phyloP scores from a whole-genome alignment of 1,140 invertebrate genomes.

The roundworm (Caenorhabditis elegans) region DNA sequence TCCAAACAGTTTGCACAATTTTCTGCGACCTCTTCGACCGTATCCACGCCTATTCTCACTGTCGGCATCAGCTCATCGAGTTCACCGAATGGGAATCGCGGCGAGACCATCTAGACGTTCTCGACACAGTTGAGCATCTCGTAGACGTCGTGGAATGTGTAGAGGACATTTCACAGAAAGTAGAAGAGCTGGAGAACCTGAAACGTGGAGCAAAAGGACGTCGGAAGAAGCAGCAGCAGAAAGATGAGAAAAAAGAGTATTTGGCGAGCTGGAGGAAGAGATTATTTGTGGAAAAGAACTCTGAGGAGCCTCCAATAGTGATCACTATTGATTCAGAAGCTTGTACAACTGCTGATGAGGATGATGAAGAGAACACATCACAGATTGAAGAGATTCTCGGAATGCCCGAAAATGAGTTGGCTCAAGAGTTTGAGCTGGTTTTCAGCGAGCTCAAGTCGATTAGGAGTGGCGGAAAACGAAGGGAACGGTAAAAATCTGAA shows the following conservation, averaged over 20 bases:
- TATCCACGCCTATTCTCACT: constrained; percentile 34
- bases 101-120: not conserved
- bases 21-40: constrained; percentile 46
- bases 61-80: not conserved
- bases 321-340: not conserved
- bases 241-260: constrained; percentile 2
- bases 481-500: not conserved
- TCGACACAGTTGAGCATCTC: not conserved
- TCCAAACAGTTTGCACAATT: constrained; percentile 2
- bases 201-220: not conserved
- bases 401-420: not conserved
- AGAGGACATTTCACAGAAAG: not conserved
- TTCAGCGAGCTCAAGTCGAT: not conserved
- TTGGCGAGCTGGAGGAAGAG: not conserved
- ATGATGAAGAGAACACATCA: not conserved
- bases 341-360: not conserved
- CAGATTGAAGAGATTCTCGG: not conserved
- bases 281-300: not conserved
- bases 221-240: not conserved
- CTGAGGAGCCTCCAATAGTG: no score
- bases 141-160: constrained; percentile 1
- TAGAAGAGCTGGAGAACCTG: not conserved
- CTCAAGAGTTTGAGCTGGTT: not conserved
- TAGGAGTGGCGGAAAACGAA: not conserved
- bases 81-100: not conserved